A percentile compares a stretch with the other conserved stretches of the same genome.
These are phyloP conservation scores for Gisinianus flammeolus DNA, from an alignment of 2,888 invertebrate genomes.

Conservation along the genomic window DNA sequence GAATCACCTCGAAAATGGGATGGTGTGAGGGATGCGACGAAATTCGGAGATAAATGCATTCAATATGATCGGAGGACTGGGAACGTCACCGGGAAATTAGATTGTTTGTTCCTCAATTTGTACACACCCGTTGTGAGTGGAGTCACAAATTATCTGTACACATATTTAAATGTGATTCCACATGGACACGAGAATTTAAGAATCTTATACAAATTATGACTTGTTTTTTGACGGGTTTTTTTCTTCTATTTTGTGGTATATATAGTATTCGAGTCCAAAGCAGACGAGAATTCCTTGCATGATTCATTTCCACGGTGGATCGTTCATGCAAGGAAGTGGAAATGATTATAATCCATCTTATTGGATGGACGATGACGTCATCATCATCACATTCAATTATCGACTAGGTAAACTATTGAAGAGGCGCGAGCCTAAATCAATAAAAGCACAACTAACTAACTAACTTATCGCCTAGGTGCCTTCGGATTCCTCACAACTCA, in stretches of 20 bases:
- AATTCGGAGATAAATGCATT: constrained; percentile 44
- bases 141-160: no score
- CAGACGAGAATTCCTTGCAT: constrained; percentile 41
- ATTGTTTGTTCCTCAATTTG: constrained; percentile 49
- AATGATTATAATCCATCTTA: constrained; percentile 42
- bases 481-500: constrained; percentile 46
- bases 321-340: constrained; percentile 46
- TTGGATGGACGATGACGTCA: constrained; percentile 46
- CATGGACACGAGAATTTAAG: no score
- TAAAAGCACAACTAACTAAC: no score
- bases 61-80: constrained; percentile 45
- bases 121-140: constrained; percentile 47
- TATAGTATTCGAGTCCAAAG: constrained; percentile 32
- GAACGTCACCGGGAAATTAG: constrained; percentile 41
- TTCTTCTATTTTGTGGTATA: neutral
- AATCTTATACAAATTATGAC: no score
- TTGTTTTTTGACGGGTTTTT: no score
- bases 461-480: no score
- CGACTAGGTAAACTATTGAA: constrained; percentile 33
- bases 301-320: constrained; percentile 47
- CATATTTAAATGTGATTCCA: no score
- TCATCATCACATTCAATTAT: constrained; percentile 47
- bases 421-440: neutral
- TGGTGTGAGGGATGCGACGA: constrained; percentile 44
- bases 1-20: constrained; percentile 46